Conservation (phyloP, 2,113 vertebrate species). For the Atrichornis clamosus region DNA sequence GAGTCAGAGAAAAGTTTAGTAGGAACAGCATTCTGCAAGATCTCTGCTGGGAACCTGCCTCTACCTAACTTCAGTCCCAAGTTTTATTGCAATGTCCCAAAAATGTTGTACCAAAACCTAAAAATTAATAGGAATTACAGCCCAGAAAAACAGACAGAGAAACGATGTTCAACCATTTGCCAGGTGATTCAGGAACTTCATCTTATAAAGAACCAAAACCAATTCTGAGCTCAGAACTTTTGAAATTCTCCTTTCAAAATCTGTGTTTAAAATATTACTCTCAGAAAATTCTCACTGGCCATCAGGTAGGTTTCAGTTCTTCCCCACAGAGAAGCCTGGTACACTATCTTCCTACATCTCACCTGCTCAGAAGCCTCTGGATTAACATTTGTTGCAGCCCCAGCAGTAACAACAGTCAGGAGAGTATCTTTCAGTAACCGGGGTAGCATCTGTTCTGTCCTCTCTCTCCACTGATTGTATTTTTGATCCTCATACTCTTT, state of each 20-base stretch:
- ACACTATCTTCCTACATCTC: neutral
- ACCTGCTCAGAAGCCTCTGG: conserved; percentile 36
- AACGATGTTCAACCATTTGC: neutral
- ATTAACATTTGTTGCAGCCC: neutral
- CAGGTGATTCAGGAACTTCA: neutral
- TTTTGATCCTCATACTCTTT: conserved; percentile 79
- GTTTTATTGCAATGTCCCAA: neutral
- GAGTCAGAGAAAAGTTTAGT: neutral
- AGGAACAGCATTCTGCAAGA: neutral
- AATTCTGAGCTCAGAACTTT: neutral
- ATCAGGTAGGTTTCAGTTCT: neutral
- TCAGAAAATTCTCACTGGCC: neutral
- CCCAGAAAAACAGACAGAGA: neutral
- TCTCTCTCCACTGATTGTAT: conserved; percentile 74
- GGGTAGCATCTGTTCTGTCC: conserved; percentile 68
- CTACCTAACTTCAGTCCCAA: neutral
- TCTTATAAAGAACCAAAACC: neutral
- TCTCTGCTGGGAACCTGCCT: neutral
- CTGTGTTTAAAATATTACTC: neutral
- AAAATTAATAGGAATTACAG: neutral
- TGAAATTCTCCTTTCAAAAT: neutral
- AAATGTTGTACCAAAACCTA: neutral
- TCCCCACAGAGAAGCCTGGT: neutral
- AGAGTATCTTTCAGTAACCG: conserved; percentile 79
- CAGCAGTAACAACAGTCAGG: conserved; percentile 34